phyloP scores from a whole-genome alignment of 2,888 invertebrate species.

The Lochmaea capreae region DNA sequence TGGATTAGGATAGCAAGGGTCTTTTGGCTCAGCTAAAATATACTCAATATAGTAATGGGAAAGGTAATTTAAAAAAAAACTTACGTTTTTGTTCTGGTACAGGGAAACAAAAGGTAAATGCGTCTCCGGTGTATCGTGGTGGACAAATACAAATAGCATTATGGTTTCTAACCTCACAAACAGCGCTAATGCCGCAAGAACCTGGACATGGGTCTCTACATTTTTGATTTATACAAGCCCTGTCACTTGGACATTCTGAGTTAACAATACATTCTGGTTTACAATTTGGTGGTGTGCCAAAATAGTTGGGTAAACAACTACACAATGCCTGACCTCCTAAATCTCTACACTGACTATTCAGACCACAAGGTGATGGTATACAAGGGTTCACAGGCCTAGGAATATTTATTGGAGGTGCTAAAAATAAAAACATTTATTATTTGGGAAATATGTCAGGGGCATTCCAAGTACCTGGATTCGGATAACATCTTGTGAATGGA shows the following conservation, averaged over 20 bases:
- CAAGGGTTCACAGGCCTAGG: slow-evolving; percentile 56
- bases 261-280: slow-evolving; percentile 72
- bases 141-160: slow-evolving; percentile 80
- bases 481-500: slow-evolving; percentile 81
- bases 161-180: slow-evolving; percentile 80
- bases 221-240: slow-evolving; percentile 81
- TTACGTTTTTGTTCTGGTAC: slow-evolving; percentile 55
- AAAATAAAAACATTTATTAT: slow-evolving; percentile 35
- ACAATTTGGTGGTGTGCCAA: slow-evolving; percentile 75
- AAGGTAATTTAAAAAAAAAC: slow-evolving; percentile 37
- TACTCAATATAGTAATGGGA: neutral
- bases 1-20: slow-evolving; percentile 75
- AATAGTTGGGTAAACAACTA: slow-evolving; percentile 75
- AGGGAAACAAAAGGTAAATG: slow-evolving; percentile 71
- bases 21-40: slow-evolving; percentile 60
- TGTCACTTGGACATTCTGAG: slow-evolving; percentile 79
- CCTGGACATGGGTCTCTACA: slow-evolving; percentile 87
- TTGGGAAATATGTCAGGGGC: neutral
- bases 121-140: slow-evolving; percentile 78
- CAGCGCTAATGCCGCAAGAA: slow-evolving; percentile 79
- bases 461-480: slow-evolving; percentile 61
- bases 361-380: slow-evolving; percentile 65
- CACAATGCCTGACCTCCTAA: slow-evolving; percentile 78
- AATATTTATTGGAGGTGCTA: slow-evolving; percentile 48
- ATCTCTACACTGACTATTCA: slow-evolving; percentile 72